Conservation (phyloP, 2,888 invertebrate genomes). For the Myopa tessellatipennis region DNA sequence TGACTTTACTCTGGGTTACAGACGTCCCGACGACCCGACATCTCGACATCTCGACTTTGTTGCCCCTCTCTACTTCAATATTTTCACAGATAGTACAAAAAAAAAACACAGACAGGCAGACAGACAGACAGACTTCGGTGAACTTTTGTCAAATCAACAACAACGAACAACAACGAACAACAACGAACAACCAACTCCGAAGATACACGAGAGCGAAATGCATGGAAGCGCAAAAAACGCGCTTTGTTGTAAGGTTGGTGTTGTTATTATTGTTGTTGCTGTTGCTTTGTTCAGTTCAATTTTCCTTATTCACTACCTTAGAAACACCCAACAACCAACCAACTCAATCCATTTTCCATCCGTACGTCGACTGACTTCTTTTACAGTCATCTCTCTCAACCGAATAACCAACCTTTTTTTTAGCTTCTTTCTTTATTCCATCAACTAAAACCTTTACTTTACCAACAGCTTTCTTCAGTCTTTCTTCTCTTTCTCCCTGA, state of each 20-base stretch:
- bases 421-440: not conserved
- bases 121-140: constrained; percentile 13
- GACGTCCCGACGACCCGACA: not conserved
- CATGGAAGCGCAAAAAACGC: constrained; percentile 13
- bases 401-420: no score
- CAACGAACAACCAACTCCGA: not conserved
- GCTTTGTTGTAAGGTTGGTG: no score
- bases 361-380: not conserved
- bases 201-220: constrained; percentile 5
- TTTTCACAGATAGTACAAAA: not conserved
- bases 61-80: not conserved
- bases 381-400: no score
- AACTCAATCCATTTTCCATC: not conserved
- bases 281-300: not conserved
- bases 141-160: constrained; percentile 18
- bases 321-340: not conserved
- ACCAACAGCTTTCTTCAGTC: not conserved
- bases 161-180: not conserved
- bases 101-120: no score
- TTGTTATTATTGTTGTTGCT: not conserved
- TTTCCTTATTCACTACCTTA: not conserved
- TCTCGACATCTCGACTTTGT: not conserved
- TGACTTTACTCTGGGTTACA: not conserved
- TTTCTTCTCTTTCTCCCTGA: constrained; percentile 2
- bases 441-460: not conserved